phyloP scores from a whole-genome alignment of 2,888 invertebrate genomes.

The Adelphocoris suturalis region DNA sequence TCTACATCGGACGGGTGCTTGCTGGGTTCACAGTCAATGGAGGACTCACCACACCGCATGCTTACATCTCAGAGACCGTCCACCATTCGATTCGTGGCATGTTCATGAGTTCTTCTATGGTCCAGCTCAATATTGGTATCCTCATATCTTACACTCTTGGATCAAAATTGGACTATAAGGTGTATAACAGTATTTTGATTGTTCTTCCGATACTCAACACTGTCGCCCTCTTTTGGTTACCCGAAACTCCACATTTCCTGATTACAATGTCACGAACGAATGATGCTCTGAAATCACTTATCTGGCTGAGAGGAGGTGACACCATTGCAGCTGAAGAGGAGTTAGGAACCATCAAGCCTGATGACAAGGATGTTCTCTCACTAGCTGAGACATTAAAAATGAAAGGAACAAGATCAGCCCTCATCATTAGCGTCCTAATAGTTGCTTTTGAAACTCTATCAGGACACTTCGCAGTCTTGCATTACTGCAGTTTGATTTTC shows the following conservation, averaged over 20 bases:
- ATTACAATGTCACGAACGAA: not conserved
- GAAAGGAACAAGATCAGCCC: constrained; percentile 24
- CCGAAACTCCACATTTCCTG: constrained; percentile 56
- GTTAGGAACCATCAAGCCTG: not conserved
- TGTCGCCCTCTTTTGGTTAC: not conserved
- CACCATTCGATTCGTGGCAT: constrained; percentile 61
- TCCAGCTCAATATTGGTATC: constrained; percentile 47
- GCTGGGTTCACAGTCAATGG: constrained; percentile 13
- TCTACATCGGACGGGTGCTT: constrained; percentile 26
- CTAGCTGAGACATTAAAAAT: constrained; percentile 28
- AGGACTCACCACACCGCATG: not conserved
- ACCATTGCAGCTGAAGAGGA: not conserved
- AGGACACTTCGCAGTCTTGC: constrained; percentile 29
- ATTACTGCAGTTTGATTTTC: constrained; percentile 54
- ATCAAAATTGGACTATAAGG: not conserved
- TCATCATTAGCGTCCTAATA: constrained; percentile 28
- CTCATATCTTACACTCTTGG: constrained; percentile 54
- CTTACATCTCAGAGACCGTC: constrained; percentile 60
- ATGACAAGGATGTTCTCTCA: not conserved
- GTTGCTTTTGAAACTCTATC: constrained; percentile 45
- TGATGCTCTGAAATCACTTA: constrained; percentile 34
- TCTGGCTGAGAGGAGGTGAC: constrained; percentile 52
- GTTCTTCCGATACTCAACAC: constrained; percentile 4
- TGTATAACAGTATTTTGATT: constrained; percentile 51
- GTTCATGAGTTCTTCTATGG: not conserved